Conservation (phyloP, 2,113 vertebrate species). For the Petromus typicus region DNA sequence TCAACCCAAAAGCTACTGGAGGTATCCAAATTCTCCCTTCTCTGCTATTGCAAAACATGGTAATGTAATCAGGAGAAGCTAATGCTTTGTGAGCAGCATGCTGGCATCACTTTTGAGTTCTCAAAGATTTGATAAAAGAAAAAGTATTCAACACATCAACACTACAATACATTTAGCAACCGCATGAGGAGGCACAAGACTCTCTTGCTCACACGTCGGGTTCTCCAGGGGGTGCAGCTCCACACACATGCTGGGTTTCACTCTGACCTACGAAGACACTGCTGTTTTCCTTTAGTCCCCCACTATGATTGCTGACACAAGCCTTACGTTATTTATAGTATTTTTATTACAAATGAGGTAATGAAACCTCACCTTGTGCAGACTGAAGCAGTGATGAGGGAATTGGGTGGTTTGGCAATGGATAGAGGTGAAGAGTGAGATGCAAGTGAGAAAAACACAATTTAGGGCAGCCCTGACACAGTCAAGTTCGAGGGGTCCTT, state of each 20-base stretch:
- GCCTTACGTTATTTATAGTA: constrained; percentile 51
- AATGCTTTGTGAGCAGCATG: neutral
- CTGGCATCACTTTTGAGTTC: constrained; percentile 16
- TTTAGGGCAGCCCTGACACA: neutral
- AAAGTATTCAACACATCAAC: constrained; percentile 1
- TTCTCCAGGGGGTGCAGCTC: neutral
- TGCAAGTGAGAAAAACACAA: constrained; percentile 51
- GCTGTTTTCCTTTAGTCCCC: constrained; percentile 41
- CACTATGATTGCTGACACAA: constrained; percentile 44
- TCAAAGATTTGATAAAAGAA: constrained; percentile 59
- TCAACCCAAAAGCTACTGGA: constrained; percentile 82
- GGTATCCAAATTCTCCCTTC: constrained; percentile 28
- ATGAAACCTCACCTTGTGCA: constrained; percentile 55
- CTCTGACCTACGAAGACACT: constrained; percentile 24
- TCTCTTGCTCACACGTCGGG: neutral
- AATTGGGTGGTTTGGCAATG: neutral
- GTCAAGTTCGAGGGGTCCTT: neutral
- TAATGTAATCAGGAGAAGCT: constrained; percentile 33
- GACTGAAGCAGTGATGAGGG: constrained; percentile 43
- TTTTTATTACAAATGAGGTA: constrained; percentile 63
- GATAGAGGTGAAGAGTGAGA: constrained; percentile 28
- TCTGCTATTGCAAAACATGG: neutral
- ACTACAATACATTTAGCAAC: neutral
- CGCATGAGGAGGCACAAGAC: neutral
- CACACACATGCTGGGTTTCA: neutral